A percentile compares a stretch with the other conserved stretches of the same genome.
phyloP scores from a whole-genome alignment of 1,140 invertebrate genomes.

The Rhyacophila brunnea region DNA sequence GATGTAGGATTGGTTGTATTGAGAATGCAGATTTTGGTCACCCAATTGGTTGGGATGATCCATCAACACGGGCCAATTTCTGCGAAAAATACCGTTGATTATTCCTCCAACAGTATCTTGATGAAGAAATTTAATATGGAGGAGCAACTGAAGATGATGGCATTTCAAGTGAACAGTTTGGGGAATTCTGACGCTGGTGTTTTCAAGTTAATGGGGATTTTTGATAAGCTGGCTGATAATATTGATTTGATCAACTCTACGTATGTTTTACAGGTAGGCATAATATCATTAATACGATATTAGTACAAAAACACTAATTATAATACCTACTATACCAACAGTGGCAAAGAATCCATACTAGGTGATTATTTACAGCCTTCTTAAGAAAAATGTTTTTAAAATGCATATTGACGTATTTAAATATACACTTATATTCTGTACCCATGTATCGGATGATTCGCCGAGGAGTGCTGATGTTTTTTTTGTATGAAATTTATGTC shows the following conservation, averaged over 20 bases:
- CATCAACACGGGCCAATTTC: not conserved
- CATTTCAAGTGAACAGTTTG: not conserved
- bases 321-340: no score
- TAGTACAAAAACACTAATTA: no score
- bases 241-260: not conserved
- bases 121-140: not conserved
- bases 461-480: no score
- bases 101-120: not conserved
- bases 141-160: not conserved
- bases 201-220: not conserved
- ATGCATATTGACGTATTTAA: no score
- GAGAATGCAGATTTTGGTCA: not conserved
- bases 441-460: no score
- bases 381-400: no score
- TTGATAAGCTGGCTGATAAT: slow-evolving; percentile 7
- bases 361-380: no score
- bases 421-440: no score
- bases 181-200: not conserved
- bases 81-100: not conserved
- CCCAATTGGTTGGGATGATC: not conserved
- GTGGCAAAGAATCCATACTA: no score
- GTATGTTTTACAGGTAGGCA: not conserved
- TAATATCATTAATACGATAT: not conserved
- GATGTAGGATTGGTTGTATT: not conserved
- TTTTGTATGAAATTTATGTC: no score